Evolutionary conservation across 2,113 vertebrate genomes (phyloP).

Genomic region (Sakesphorus luctuosus): DNA sequence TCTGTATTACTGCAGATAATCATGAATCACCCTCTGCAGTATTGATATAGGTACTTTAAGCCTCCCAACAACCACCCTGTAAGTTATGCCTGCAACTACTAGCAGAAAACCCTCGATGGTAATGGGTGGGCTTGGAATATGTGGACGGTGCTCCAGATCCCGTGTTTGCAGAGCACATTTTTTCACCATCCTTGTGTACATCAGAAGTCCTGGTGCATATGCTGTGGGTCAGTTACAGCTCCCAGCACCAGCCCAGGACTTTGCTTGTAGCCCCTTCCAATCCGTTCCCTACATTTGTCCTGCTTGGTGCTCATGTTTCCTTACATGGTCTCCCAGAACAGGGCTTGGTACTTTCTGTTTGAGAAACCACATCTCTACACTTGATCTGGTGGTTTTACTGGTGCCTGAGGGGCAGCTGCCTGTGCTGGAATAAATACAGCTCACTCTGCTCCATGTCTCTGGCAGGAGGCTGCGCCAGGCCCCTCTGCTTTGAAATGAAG

Average conservation of each 20-base stretch:
- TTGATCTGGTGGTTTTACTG: not conserved
- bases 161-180: not conserved
- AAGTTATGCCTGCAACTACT: not conserved
- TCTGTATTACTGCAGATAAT: constrained; percentile 67
- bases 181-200: rapidly evolving
- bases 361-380: not conserved
- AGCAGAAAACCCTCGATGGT: not conserved
- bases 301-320: not conserved
- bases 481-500: not conserved
- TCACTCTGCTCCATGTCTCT: not conserved
- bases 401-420: not conserved
- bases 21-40: constrained; percentile 71
- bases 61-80: constrained; percentile 9
- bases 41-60: constrained; percentile 61
- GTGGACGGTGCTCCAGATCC: not conserved
- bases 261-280: not conserved
- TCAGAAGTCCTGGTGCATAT: not conserved
- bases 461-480: not conserved
- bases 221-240: not conserved
- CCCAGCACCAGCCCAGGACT: not conserved
- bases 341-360: not conserved
- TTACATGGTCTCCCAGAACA: not conserved
- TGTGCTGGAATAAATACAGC: not conserved
- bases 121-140: not conserved
- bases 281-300: not conserved